Base-by-base conservation (phyloP, 2,113 vertebrate species). In the Acrocephalus arundinaceus region DNA sequence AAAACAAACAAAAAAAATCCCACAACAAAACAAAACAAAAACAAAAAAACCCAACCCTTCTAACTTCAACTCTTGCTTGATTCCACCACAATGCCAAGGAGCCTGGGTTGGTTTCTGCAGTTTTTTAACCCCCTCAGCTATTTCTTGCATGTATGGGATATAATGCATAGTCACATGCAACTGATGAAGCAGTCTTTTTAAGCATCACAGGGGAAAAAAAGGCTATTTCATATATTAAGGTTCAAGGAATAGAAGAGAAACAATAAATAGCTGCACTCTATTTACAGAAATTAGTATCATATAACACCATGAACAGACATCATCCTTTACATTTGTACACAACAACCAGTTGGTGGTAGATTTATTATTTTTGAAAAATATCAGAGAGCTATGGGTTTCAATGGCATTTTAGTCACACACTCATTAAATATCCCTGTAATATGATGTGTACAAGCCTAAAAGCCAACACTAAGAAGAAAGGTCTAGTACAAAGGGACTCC, bases 61-160 rank as follows among this genome's bases (percentile, higher is more conserved):
- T 22, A 80, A 70, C 41, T 73, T 72, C 15, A 77, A 15, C 63
- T 83, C 93, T 68, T 70, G 20, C 49, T 88, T 48, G 30, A 81
- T 67, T 93, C 39, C 46, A 84, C 52, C 37, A 43, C 45, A 87
- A 48, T 17, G 43, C 30, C 48, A 80, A 80, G 43, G 10, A 88
- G 37, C 14, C 22, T 33, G 4, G 3, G 19, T 3, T 37, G 12
- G 6, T 20, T 45, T 63, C 5, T 17, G 41, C 13, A 0, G 3
- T 28, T 72, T 62, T 77, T 76, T 63, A 49, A 61, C 11, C 2
- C 3, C 5, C 33, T 73, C 27, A 46, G 11, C 33, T 85, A 33
- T 59, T 86, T 78, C 52, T 66, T 24, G 72, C 6, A n/a, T 8
- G 8, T 46, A 45, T 15, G 10, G 27, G 11, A 81, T 51, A 85